These are phyloP conservation scores for Biston betularia DNA, from an alignment of 2,888 invertebrate genomes.

Conservation along the genomic window DNA sequence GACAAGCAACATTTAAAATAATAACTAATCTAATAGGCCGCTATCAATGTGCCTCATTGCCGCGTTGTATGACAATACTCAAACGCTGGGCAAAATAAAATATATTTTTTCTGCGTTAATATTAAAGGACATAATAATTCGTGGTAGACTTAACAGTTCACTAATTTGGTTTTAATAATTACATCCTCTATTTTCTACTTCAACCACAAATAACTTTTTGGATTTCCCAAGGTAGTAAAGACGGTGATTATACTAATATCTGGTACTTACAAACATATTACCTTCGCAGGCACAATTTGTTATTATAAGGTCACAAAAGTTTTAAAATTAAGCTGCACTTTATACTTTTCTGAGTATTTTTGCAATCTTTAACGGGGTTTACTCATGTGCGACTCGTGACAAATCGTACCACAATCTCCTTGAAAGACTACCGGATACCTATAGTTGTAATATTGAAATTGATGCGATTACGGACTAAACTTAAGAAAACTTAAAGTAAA, in stretches of 20 bases:
- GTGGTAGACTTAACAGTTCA: background rate
- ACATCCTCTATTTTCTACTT: background rate
- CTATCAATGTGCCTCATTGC: too few species aligned
- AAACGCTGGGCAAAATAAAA: too few species aligned
- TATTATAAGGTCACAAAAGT: slow-evolving; percentile 18
- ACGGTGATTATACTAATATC: slow-evolving; percentile 7
- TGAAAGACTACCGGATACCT: slow-evolving; percentile 5
- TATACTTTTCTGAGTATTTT: background rate
- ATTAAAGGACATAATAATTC: background rate
- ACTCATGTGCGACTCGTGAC: background rate
- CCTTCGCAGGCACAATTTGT: slow-evolving; percentile 2
- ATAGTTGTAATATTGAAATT: too few species aligned
- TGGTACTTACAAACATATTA: slow-evolving; percentile 11
- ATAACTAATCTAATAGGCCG: too few species aligned
- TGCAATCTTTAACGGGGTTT: slow-evolving; percentile 1
- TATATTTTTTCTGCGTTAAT: too few species aligned
- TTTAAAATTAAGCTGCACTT: slow-evolving; percentile 2
- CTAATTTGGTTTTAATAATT: background rate
- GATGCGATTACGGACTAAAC: too few species aligned
- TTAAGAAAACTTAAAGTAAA: too few species aligned
- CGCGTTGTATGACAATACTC: too few species aligned
- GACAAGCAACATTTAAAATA: too few species aligned
- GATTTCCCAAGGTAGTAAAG: slow-evolving; percentile 18
- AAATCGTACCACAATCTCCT: background rate
- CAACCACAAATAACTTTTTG: slow-evolving; percentile 13